A percentile compares a stretch with the other conserved stretches of the same genome.
Conservation (phyloP, 2,113 vertebrate genomes). For the Halcyon malimbica region DNA sequence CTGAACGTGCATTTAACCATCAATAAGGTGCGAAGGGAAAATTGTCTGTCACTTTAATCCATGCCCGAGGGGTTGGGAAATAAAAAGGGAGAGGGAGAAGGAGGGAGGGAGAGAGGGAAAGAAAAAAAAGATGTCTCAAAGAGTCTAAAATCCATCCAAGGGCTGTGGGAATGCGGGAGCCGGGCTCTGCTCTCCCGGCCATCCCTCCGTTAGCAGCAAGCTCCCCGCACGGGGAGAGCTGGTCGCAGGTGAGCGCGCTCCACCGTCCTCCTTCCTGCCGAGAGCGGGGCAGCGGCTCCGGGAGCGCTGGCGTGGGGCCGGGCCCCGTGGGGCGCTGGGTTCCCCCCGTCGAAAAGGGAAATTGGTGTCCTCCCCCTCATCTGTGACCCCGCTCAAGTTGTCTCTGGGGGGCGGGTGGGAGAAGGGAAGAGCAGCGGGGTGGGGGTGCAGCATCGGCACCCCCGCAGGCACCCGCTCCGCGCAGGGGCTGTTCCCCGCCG, state of each 20-base stretch:
- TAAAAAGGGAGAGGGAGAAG: slow-evolving; percentile 60
- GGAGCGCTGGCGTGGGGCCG: background rate
- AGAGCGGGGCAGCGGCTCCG: background rate
- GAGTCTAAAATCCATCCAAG: slow-evolving; percentile 74
- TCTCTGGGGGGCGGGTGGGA: background rate
- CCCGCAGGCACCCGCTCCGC: too few relatives aligned
- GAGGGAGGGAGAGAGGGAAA: slow-evolving; percentile 24
- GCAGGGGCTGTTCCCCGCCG: background rate
- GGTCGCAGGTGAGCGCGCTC: too few relatives aligned
- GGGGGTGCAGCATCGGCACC: too few relatives aligned
- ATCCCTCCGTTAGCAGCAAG: slow-evolving; percentile 69
- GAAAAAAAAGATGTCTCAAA: slow-evolving; percentile 70
- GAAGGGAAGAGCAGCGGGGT: background rate
- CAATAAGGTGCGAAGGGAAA: slow-evolving; percentile 81
- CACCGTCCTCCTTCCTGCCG: background rate
- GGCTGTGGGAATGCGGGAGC: slow-evolving; percentile 67
- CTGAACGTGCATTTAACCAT: slow-evolving; percentile 80
- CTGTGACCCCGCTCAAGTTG: background rate
- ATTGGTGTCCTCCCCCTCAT: background rate
- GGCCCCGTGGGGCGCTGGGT: background rate
- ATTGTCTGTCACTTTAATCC: slow-evolving; percentile 81
- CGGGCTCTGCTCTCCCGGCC: slow-evolving; percentile 23
- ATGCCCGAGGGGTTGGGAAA: slow-evolving; percentile 80
- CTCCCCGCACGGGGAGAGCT: background rate
- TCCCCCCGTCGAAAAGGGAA: background rate